These are phyloP conservation scores for Stegastes partitus DNA, from an alignment of 2,113 vertebrate genomes.

Conservation along the genomic window DNA sequence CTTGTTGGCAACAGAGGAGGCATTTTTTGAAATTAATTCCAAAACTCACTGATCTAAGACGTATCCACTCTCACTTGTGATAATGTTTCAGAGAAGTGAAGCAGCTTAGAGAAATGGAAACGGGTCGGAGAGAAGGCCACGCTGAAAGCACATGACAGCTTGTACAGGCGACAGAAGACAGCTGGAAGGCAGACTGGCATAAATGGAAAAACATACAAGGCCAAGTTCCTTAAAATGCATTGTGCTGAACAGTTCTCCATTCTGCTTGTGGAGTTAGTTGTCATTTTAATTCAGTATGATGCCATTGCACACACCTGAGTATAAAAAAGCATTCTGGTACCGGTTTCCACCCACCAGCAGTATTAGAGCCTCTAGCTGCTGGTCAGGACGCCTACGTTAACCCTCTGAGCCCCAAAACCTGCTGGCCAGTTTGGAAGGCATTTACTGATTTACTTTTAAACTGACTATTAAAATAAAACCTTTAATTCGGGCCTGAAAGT, in stretches of 20 bases:
- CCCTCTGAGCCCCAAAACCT: too few relatives aligned
- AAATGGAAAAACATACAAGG: background rate
- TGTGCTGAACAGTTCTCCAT: background rate
- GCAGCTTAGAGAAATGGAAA: background rate
- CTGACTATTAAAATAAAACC: too few relatives aligned
- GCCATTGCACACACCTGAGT: background rate
- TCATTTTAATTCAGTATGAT: slow-evolving; percentile 1
- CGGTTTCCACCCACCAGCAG: too few relatives aligned
- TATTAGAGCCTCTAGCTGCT: too few relatives aligned
- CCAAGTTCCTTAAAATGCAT: background rate
- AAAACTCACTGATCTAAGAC: background rate
- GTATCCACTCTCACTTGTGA: background rate
- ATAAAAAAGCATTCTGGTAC: background rate
- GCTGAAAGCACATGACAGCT: background rate
- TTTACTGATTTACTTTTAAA: too few relatives aligned
- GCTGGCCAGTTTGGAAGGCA: too few relatives aligned
- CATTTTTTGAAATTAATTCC: background rate
- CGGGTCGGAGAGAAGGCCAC: slow-evolving; percentile 19
- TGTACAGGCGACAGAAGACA: background rate
- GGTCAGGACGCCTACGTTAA: too few relatives aligned
- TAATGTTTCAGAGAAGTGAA: background rate
- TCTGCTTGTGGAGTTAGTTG: background rate
- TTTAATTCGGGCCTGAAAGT: too few relatives aligned
- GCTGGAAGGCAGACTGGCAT: background rate
- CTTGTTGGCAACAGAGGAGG: background rate